Base-by-base conservation (phyloP, 2,113 vertebrate genomes). In the Circaetus cinerascens region DNA sequence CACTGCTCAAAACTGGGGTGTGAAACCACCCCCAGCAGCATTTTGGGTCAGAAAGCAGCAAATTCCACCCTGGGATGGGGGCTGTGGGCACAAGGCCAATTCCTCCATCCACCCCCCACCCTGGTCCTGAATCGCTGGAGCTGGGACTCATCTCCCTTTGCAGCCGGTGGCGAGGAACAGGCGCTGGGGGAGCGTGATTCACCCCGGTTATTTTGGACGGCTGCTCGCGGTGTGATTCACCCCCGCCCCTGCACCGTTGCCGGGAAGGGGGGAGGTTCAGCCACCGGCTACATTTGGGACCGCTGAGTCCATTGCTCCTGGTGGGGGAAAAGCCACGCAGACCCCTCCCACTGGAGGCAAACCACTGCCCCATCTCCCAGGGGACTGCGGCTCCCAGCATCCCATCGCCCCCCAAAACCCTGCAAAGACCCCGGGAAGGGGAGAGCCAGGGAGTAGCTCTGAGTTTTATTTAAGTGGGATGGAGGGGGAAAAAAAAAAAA, bases 1-100 rank as follows among this genome's bases (percentile, higher is more conserved):
- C 83, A 16, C 38, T 2, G 6, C 21, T 22, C 62, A 30, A 29
- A 38, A 34, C 0, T 0, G 15, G 74, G 43, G 5, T 0, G 1
- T 20, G 29, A 75, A 56, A 40, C 51, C 68, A 27, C 5, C 13
- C 36, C 14, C 36, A 21, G 43, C 1, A 2, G 13, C 18, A 7
- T 57, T 93, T 41, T 3, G 20, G 62, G 56, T 40, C 43, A 75
- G 41, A 67, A 79, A 93, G 62, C 8, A 15, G 30, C 17, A 62
- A 75, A 86, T 63, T 57, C 19, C 62, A 34, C 0, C 0, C 30
- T 0, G 0, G 34, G 60, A 25, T 19, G 41, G 80, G 46, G 27
- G 17, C 43, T 51, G 41, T 1, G 10, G 30, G 20, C 0, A 0
- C 6, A 12, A 43, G 29, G 19, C 23, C 6, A 5, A 10, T 46